A percentile compares a stretch with the other conserved stretches of the same genome.
phyloP scores from a whole-genome alignment of 2,797 vertebrate genomes.

The Eurystomus glaucurus region DNA sequence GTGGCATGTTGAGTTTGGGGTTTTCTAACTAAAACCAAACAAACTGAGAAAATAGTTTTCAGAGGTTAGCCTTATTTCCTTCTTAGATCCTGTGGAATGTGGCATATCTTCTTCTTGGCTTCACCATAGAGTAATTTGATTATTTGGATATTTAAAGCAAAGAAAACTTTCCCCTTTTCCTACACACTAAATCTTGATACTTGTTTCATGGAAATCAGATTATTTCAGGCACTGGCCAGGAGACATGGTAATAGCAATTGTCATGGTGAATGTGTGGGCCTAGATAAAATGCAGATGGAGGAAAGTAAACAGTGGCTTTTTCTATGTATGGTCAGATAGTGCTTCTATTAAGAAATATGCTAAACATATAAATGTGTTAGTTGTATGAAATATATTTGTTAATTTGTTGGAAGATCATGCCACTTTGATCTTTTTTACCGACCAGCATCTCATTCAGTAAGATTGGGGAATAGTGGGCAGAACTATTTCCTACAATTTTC shows the following conservation, averaged over 20 bases:
- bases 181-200: not conserved
- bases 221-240: not conserved
- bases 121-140: not conserved
- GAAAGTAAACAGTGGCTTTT: not conserved
- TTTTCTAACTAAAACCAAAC: not conserved
- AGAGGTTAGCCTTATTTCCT: not conserved
- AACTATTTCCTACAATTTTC: not conserved
- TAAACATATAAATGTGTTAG: not conserved
- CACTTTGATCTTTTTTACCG: not conserved
- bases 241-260: accelerated
- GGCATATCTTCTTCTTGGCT: no score
- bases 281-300: not conserved
- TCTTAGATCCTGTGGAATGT: not conserved
- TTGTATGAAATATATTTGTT: not conserved
- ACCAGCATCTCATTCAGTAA: not conserved
- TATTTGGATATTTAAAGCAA: not conserved
- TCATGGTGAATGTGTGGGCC: not conserved
- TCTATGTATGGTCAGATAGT: not conserved
- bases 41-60: not conserved
- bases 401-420: not conserved
- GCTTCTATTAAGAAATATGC: not conserved
- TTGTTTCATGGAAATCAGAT: not conserved
- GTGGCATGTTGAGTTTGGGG: not conserved
- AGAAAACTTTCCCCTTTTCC: not conserved
- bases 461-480: not conserved